Conservation (phyloP, 2,888 invertebrate genomes). For the Hyles lineata region DNA sequence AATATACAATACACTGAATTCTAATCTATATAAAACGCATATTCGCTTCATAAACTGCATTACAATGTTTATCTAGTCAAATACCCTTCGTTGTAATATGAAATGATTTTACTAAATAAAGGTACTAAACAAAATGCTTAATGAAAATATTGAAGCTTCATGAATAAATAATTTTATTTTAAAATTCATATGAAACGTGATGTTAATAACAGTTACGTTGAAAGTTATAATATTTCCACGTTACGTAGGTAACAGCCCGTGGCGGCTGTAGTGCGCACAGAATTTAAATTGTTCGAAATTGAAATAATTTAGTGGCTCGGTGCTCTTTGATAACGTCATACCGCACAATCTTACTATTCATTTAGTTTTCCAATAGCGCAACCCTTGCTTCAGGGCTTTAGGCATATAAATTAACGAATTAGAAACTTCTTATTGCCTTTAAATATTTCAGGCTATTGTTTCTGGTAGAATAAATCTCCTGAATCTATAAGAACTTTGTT, state of each 20-base stretch:
- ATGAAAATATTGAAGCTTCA: background rate
- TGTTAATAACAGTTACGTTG: background rate
- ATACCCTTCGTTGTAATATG: no score
- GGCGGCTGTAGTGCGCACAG: background rate
- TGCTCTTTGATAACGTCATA: conserved; percentile 12
- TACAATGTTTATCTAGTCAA: no score
- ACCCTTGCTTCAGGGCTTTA: background rate
- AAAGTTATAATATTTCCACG: background rate
- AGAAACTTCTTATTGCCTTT: no score
- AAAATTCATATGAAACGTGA: background rate
- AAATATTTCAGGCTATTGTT: background rate
- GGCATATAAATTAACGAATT: background rate
- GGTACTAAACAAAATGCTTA: background rate
- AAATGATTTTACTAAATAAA: no score
- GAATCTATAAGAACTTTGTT: no score
- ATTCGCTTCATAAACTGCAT: no score
- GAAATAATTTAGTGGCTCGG: conserved; percentile 16
- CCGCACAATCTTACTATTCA: background rate
- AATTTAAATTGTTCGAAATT: conserved; percentile 24
- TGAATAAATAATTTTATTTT: background rate
- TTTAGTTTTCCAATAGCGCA: background rate
- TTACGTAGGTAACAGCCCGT: background rate
- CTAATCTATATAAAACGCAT: no score
- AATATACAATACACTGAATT: no score
- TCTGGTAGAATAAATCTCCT: no score